phyloP scores from a whole-genome alignment of 1,140 invertebrate species.

The Aricia agestis region DNA sequence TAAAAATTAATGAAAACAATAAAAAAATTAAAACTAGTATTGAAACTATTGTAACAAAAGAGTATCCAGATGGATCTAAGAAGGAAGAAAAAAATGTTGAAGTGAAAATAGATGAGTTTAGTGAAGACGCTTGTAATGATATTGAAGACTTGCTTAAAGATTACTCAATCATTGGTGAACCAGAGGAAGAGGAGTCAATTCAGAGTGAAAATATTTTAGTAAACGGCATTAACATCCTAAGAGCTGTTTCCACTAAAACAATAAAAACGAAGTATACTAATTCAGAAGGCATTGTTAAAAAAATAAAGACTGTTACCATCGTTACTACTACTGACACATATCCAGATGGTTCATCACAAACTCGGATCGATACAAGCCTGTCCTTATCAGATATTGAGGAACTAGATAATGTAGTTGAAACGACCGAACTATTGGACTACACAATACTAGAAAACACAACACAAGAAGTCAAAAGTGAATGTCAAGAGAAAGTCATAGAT shows the following conservation, averaged over 20 bases:
- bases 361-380: conserved; percentile 54
- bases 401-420: conserved; percentile 36
- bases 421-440: conserved; percentile 49
- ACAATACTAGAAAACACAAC: conserved; percentile 53
- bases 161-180: conserved; percentile 44
- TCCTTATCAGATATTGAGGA: conserved; percentile 50
- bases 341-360: conserved; percentile 68
- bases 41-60: conserved; percentile 65
- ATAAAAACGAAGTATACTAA: conserved; percentile 64
- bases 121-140: conserved; percentile 44
- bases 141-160: conserved; percentile 54
- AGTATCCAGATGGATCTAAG: conserved; percentile 65
- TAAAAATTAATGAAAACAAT: conserved; percentile 52
- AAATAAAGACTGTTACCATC: conserved; percentile 62
- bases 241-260: conserved; percentile 53
- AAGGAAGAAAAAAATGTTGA: conserved; percentile 67
- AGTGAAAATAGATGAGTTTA: conserved; percentile 63
- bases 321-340: conserved; percentile 67
- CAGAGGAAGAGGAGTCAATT: conserved; percentile 56
- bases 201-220: conserved; percentile 51
- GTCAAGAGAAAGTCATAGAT: conserved; percentile 50
- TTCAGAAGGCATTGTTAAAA: conserved; percentile 44
- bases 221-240: conserved; percentile 52
- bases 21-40: conserved; percentile 65
- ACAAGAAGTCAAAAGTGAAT: conserved; percentile 49